These are phyloP conservation scores for Chlorops oryzae DNA, from an alignment of 1,140 invertebrate species.

Conservation along the genomic window DNA sequence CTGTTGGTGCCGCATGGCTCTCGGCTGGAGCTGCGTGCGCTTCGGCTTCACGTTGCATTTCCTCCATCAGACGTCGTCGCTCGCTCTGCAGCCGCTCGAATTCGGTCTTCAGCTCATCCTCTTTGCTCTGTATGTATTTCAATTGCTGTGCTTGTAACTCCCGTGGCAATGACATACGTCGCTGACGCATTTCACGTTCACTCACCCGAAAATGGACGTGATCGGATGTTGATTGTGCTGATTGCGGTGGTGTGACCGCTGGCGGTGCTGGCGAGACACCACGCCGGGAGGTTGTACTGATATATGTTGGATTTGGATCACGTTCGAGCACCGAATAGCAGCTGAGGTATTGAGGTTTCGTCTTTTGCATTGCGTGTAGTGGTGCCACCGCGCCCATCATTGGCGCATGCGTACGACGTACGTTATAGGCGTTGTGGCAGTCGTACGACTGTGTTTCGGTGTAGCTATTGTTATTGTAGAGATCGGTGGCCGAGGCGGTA, in stretches of 20 bases:
- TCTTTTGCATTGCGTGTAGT: constrained; percentile 20
- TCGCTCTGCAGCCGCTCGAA: constrained; percentile 55
- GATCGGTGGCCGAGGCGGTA: constrained; percentile 38
- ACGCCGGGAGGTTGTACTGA: constrained; percentile 46
- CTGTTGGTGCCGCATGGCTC: no score
- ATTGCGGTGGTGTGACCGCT: constrained; percentile 43
- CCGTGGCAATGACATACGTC: constrained; percentile 57
- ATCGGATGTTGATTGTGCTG: constrained; percentile 40
- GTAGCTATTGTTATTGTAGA: constrained; percentile 25
- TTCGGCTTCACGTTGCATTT: constrained; percentile 40
- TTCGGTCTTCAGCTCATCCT: constrained; percentile 59
- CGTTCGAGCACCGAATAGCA: constrained; percentile 49
- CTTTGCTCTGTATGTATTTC: constrained; percentile 61
- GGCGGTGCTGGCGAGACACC: constrained; percentile 52
- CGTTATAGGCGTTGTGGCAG: constrained; percentile 31
- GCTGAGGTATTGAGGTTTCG: constrained; percentile 33
- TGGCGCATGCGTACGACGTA: constrained; percentile 29
- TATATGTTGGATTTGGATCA: constrained; percentile 50
- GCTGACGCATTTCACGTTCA: constrained; percentile 26
- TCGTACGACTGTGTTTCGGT: constrained; percentile 19
- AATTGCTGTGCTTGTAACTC: constrained; percentile 64
- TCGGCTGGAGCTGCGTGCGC: no score
- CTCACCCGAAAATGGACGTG: constrained; percentile 24
- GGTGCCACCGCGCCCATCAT: constrained; percentile 31
- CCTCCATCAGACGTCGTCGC: constrained; percentile 48